Conservation (phyloP, 2,113 vertebrate species). For the Triplophysa rosa region DNA sequence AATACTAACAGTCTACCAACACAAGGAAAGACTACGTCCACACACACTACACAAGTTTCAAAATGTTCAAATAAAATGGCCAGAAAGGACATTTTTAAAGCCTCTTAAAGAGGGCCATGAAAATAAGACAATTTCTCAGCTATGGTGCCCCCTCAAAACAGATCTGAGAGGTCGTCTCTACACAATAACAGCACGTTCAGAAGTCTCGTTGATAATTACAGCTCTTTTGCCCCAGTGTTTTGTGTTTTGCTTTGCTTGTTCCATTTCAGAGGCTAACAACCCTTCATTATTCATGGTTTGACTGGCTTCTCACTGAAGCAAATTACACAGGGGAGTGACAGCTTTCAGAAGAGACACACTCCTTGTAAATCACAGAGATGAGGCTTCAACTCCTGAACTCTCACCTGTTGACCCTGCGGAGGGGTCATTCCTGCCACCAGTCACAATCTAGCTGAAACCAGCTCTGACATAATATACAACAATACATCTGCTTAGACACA, state of each 20-base stretch:
- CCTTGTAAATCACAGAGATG: constrained; percentile 72
- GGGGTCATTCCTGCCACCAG: constrained; percentile 67
- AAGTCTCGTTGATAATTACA: constrained; percentile 80
- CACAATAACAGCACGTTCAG: constrained; percentile 74
- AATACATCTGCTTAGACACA: constrained; percentile 35
- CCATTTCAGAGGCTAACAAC: constrained; percentile 78
- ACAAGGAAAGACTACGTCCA: background rate
- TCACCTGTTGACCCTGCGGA: constrained; percentile 76
- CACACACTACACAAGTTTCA: background rate
- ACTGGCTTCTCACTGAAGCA: constrained; percentile 65
- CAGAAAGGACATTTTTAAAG: constrained; percentile 38
- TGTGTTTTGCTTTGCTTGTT: constrained; percentile 79
- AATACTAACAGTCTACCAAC: constrained; percentile 25
- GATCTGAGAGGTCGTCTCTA: constrained; percentile 75
- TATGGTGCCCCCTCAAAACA: constrained; percentile 56
- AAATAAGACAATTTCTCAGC: constrained; percentile 50
- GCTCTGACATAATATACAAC: background rate
- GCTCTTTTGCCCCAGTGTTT: constrained; percentile 77
- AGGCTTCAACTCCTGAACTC: constrained; percentile 69
- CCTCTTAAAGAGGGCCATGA: constrained; percentile 18
- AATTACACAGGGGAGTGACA: constrained; percentile 80
- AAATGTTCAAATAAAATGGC: background rate
- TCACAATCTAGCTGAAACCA: constrained; percentile 43
- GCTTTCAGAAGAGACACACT: constrained; percentile 72
- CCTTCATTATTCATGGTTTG: constrained; percentile 78